Evolutionary conservation across 2,888 invertebrate genomes (phyloP).

Genomic region (Cactoblastis cactorum): DNA sequence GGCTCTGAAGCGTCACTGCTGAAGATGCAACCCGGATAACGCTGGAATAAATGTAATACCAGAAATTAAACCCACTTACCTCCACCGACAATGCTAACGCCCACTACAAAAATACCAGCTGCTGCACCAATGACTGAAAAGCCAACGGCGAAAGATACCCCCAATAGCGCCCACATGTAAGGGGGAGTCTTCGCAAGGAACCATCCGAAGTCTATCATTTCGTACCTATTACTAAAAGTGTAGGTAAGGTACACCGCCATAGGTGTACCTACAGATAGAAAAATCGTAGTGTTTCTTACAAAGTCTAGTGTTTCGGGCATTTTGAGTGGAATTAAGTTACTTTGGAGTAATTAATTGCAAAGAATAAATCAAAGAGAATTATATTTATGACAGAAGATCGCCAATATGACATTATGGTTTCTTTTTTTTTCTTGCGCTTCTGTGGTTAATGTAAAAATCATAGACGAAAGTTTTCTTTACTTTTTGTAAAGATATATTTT

Average conservation of each 20-base stretch:
- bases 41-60: too few relatives aligned
- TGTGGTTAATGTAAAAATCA: too few relatives aligned
- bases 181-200: neutral
- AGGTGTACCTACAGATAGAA: neutral
- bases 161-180: neutral
- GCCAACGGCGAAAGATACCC: neutral
- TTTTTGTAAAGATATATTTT: too few relatives aligned
- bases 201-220: neutral
- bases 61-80: neutral
- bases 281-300: neutral
- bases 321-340: neutral
- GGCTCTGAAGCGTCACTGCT: too few relatives aligned
- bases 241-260: neutral
- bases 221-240: neutral
- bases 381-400: too few relatives aligned
- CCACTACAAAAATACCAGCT: neutral
- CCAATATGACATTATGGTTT: too few relatives aligned
- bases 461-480: too few relatives aligned
- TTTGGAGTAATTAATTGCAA: too few relatives aligned
- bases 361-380: too few relatives aligned
- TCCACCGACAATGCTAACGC: conserved; percentile 1
- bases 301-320: neutral
- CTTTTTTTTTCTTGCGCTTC: too few relatives aligned
- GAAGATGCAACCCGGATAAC: too few relatives aligned
- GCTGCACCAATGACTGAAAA: neutral